phyloP scores from a whole-genome alignment of 92 coral and sea anemone species.

The Phenganax marumi region DNA sequence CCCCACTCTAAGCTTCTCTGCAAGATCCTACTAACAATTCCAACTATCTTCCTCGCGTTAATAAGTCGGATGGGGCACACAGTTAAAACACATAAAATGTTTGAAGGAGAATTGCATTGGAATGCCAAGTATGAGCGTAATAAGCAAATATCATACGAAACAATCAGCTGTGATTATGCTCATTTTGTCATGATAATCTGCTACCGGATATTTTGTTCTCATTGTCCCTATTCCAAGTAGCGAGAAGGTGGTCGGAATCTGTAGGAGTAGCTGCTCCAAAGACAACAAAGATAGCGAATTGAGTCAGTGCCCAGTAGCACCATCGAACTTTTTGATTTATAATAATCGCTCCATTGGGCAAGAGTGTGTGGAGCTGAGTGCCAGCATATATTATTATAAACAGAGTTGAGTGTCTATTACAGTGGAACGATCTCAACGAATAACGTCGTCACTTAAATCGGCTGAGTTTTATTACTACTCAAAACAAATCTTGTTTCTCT shows the following conservation, averaged over 20 bases:
- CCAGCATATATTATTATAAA: background rate
- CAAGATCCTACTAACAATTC: constrained; percentile 27
- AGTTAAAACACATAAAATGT: constrained; percentile 44
- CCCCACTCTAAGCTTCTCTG: constrained; percentile 11
- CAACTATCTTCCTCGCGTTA: constrained; percentile 34
- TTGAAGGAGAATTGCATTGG: constrained; percentile 38
- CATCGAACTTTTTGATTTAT: constrained; percentile 24
- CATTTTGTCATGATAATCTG: constrained; percentile 49
- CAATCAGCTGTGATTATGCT: constrained; percentile 49
- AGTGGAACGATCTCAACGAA: background rate
- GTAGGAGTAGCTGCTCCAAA: constrained; percentile 26
- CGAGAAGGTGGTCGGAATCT: constrained; percentile 40
- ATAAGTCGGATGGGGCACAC: constrained; percentile 38
- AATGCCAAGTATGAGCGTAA: constrained; percentile 42
- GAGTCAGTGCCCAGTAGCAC: background rate
- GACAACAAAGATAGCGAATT: background rate
- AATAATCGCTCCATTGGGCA: constrained; percentile 37
- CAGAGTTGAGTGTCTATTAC: constrained; percentile 12
- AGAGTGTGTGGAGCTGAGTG: constrained; percentile 13
- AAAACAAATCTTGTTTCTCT: constrained; percentile 15
- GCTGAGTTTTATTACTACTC: constrained; percentile 1
- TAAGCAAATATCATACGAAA: constrained; percentile 49
- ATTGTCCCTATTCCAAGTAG: constrained; percentile 31
- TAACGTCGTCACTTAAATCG: constrained; percentile 2
- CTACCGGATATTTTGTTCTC: constrained; percentile 50